These are phyloP conservation scores for Oceanites oceanicus DNA, from an alignment of 2,113 vertebrate genomes.

Conservation along the genomic window DNA sequence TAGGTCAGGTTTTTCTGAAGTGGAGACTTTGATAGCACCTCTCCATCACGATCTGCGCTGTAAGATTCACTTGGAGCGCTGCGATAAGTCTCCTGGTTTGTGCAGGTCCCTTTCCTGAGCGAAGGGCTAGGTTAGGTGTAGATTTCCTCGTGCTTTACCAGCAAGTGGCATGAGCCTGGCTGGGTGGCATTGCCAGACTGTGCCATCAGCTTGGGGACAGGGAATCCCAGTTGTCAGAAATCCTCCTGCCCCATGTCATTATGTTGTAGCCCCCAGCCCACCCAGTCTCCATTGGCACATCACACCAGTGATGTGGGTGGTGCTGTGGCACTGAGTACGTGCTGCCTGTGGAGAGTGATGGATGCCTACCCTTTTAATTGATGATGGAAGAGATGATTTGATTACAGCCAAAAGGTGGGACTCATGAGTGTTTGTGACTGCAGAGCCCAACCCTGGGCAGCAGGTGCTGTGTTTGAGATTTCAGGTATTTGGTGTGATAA, in stretches of 20 bases:
- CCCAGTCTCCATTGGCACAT: not conserved
- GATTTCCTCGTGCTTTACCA: not conserved
- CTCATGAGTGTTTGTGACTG: not conserved
- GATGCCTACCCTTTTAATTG: not conserved
- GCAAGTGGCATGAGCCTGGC: not conserved
- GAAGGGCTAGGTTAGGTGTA: not conserved
- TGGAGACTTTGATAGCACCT: not conserved
- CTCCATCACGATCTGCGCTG: not conserved
- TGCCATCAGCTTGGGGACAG: not conserved
- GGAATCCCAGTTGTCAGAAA: not conserved
- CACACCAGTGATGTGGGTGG: not conserved
- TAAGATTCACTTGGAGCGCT: not conserved
- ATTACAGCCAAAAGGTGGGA: not conserved
- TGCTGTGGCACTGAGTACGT: not conserved
- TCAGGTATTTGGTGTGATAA: not conserved
- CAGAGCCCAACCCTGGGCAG: not conserved
- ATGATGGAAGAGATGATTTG: not conserved
- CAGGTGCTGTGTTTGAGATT: accelerated
- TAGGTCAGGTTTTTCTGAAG: not conserved
- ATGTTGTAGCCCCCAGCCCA: not conserved
- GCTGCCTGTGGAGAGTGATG: not conserved
- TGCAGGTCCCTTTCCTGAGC: not conserved
- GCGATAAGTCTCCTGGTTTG: not conserved
- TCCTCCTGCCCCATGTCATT: accelerated
- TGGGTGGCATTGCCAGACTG: not conserved